Conservation (phyloP, 2,113 vertebrate genomes). For the Sebastes schlegelii region DNA sequence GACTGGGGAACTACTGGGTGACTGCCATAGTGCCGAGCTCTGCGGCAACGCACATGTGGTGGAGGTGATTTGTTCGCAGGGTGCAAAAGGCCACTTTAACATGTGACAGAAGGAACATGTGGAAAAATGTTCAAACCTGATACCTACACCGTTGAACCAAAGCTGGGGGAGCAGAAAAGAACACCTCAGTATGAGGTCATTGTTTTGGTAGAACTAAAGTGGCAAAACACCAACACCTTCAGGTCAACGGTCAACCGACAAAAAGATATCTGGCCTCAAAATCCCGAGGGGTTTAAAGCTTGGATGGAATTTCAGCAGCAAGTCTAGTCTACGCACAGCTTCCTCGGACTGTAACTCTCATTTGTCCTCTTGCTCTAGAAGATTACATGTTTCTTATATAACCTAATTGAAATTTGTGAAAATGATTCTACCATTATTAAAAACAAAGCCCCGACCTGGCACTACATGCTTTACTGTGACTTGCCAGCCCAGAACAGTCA, state of each 20-base stretch:
- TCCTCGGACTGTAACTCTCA: conserved; percentile 12
- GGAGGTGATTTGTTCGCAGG: conserved; percentile 29
- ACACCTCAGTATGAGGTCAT: conserved; percentile 64
- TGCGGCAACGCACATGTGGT: conserved; percentile 17
- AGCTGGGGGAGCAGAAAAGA: conserved; percentile 23
- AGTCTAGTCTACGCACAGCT: conserved; percentile 13
- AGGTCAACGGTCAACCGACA: conserved; percentile 46
- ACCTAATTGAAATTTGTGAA: conserved; percentile 44
- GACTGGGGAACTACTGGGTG: conserved; percentile 21
- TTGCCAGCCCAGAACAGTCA: conserved; percentile 37
- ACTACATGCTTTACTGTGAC: conserved; percentile 35
- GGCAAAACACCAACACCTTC: conserved; percentile 69
- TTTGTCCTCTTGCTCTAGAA: conserved; percentile 10
- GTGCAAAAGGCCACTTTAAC: conserved; percentile 36
- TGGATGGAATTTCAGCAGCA: conserved; percentile 41
- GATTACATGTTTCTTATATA: conserved; percentile 29
- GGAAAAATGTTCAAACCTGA: conserved; percentile 61
- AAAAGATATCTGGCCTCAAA: conserved; percentile 36
- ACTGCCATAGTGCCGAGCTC: conserved; percentile 1
- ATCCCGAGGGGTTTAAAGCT: conserved; percentile 23
- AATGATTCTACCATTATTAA: conserved; percentile 60
- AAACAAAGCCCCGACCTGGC: conserved; percentile 6
- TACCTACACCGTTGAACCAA: conserved; percentile 21
- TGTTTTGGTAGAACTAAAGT: conserved; percentile 55
- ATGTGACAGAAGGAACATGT: conserved; percentile 48